phyloP scores from a whole-genome alignment of 2,113 vertebrate genomes.

The Corvus hawaiiensis region DNA sequence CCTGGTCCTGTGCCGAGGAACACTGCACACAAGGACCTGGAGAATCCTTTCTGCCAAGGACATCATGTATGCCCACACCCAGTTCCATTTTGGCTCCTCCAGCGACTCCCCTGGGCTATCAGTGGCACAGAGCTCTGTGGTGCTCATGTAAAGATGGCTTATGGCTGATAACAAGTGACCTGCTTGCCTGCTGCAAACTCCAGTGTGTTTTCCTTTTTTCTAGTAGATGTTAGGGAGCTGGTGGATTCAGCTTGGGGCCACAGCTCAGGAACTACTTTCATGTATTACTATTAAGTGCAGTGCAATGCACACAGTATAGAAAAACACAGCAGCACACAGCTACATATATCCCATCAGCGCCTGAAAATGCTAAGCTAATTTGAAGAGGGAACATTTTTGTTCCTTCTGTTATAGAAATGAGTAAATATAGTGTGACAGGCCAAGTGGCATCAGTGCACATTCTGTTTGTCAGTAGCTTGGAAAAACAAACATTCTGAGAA shows the following conservation, averaged over 20 bases:
- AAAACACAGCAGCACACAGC: neutral
- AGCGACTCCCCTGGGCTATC: neutral
- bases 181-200: rapidly evolving
- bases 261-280: neutral
- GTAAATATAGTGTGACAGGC: neutral
- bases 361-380: neutral
- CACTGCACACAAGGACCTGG: neutral
- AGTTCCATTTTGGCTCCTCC: neutral
- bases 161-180: neutral
- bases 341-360: neutral
- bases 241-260: neutral
- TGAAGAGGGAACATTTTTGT: neutral
- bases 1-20: neutral
- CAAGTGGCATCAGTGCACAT: neutral
- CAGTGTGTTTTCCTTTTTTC: neutral
- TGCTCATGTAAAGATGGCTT: neutral
- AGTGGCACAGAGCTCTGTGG: rapidly evolving
- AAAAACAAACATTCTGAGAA: slow-evolving; percentile 9
- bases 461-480: neutral
- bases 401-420: neutral
- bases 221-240: too few relatives aligned
- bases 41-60: neutral
- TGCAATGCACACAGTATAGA: neutral
- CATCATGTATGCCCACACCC: neutral
- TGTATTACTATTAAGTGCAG: neutral